Evolutionary conservation across 2,113 vertebrate species (phyloP).

Genomic region (Eulemur macaco): DNA sequence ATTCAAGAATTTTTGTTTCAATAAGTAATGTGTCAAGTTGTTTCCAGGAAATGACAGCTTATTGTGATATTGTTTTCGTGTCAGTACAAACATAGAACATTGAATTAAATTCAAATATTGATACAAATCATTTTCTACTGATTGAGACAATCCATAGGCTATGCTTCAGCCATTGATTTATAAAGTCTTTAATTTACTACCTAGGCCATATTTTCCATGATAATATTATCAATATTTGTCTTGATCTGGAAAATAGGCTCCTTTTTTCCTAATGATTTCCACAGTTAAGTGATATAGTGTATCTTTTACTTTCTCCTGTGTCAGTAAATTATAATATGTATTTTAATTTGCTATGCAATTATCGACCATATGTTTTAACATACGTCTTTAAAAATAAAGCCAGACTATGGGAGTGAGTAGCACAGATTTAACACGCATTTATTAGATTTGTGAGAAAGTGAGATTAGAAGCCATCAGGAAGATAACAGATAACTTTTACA

Average conservation of each 20-base stretch:
- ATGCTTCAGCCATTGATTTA: constrained; percentile 57
- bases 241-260: constrained; percentile 16
- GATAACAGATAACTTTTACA: neutral
- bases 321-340: constrained; percentile 9
- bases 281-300: constrained; percentile 12
- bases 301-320: constrained; percentile 37
- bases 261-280: constrained; percentile 9
- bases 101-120: constrained; percentile 33
- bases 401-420: neutral
- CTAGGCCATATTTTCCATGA: neutral
- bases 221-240: constrained; percentile 39
- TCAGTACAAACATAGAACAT: neutral
- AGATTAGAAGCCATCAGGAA: neutral
- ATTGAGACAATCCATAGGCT: constrained; percentile 59
- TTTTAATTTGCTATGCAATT: constrained; percentile 9
- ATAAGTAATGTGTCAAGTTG: constrained; percentile 31
- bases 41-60: constrained; percentile 48
- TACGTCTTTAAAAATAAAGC: neutral
- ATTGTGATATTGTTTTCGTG: neutral
- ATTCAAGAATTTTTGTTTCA: constrained; percentile 26
- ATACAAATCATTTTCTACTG: constrained; percentile 32
- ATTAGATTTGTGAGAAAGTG: neutral
- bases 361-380: neutral
- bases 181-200: constrained; percentile 34
- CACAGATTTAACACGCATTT: neutral